Conservation (phyloP, 2,797 vertebrate genomes). For the Phoeniculus purpureus region DNA sequence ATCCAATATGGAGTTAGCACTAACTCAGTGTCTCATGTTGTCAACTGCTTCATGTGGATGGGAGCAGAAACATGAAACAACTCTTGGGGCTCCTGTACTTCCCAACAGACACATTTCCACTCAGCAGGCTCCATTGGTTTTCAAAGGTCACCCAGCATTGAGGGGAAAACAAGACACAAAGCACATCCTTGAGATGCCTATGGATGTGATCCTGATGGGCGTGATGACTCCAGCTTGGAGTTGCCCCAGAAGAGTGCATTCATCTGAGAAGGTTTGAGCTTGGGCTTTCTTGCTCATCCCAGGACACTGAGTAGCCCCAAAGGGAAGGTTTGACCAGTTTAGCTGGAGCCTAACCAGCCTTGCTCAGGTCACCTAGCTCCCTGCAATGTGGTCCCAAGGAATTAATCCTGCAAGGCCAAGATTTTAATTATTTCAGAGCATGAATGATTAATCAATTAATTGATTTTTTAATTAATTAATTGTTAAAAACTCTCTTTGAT, state of each 20-base stretch:
- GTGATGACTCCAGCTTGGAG: not conserved
- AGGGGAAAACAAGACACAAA: not conserved
- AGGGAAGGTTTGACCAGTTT: not conserved
- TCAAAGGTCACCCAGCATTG: not conserved
- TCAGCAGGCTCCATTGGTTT: not conserved
- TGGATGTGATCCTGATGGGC: no score
- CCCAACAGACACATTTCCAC: not conserved
- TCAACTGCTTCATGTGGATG: accelerated
- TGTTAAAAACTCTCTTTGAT: not conserved
- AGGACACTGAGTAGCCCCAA: not conserved
- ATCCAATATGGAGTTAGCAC: not conserved
- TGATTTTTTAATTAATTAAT: no score
- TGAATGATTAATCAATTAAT: constrained; percentile 12
- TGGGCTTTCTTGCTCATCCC: not conserved
- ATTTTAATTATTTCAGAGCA: not conserved
- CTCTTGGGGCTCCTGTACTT: not conserved
- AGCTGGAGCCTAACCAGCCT: not conserved
- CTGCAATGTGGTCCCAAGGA: not conserved
- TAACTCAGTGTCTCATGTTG: not conserved
- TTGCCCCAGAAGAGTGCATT: not conserved
- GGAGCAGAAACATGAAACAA: not conserved
- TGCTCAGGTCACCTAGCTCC: not conserved
- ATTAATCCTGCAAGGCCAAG: not conserved
- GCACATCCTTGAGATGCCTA: not conserved
- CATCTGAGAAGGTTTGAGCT: not conserved